Percentiles rank a stretch among this genome's conserved stretches.
These are phyloP conservation scores for Drosophila paracracens DNA, from an alignment of 2,888 invertebrate species.

Conservation along the genomic window DNA sequence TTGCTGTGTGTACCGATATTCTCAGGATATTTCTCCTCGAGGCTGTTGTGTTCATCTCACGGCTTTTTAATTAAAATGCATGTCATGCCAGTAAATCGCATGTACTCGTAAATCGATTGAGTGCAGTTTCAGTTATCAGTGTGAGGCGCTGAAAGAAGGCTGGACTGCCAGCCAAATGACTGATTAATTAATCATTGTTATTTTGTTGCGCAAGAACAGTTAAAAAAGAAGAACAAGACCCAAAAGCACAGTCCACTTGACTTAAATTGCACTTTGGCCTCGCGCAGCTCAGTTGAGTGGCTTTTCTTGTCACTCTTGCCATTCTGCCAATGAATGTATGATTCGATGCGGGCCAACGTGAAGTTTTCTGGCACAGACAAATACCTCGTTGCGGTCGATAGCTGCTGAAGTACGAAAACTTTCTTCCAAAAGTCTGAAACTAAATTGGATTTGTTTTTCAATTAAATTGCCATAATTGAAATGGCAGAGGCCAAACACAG, in stretches of 20 bases:
- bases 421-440: conserved; percentile 39
- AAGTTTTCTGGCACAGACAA: conserved; percentile 13
- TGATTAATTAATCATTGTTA: conserved; percentile 67
- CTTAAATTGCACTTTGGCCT: conserved; percentile 20
- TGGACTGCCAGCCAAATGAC: conserved; percentile 30
- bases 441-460: conserved; percentile 71
- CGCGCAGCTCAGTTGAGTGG: conserved; percentile 26
- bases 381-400: conserved; percentile 16
- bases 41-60: conserved; percentile 28
- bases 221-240: background rate
- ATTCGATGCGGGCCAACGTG: conserved; percentile 3
- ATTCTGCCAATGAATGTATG: background rate
- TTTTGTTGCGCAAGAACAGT: conserved; percentile 38
- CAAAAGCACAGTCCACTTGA: conserved; percentile 18
- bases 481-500: conserved; percentile 40
- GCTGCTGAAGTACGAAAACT: conserved; percentile 39
- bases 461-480: conserved; percentile 71
- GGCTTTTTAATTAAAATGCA: conserved; percentile 77
- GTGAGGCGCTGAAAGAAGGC: background rate
- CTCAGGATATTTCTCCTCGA: conserved; percentile 4
- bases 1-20: conserved; percentile 19
- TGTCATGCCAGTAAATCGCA: conserved; percentile 52
- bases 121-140: conserved; percentile 62
- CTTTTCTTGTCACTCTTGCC: conserved; percentile 18
- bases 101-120: conserved; percentile 71